Base-by-base conservation (phyloP, 2,113 vertebrate species). In the Prolemur simus region DNA sequence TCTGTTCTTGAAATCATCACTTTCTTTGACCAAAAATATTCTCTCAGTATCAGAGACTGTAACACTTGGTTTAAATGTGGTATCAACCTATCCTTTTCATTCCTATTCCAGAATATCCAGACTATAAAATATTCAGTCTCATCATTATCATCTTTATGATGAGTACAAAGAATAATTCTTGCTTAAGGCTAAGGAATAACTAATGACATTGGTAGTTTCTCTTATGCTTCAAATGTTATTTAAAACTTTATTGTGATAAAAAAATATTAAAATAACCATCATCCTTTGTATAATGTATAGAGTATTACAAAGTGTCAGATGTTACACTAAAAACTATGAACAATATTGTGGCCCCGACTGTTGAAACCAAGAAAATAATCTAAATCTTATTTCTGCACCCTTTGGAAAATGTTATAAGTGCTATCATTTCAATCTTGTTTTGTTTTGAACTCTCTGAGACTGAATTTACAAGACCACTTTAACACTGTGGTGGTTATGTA, bases 321-420 rank as follows among this genome's bases (percentile, higher is more conserved):
- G 20, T 78, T 27, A 3, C 68, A 47, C 60, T 82, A 56, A 45
- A 73, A 34, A 32, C 69, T 74, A 73, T 5, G 20, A 84, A 37
- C 27, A 69, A n/a, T 63, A 68, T 23, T 77, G 10, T 86, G 17
- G 39, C 27, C 29, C 34, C 58, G 5, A n/a, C 3, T 77, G 25
- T 23, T 83, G 68, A 93, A 95, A 95, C 47, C 32, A 81, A 91
- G 39, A 93, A 82, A 83, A 95, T 85, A 52, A 83, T 60, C n/a
- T 18, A 52, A 39, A 58, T 80, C 56, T 71, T 69, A 27, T 78
- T 13, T 76, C 18, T 29, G 29, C 0, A 45, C 6, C 14, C 86
- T 91, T 45, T 83, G 47, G 63, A 39, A 97, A 76, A 63, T 58
- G 8, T 74, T 84, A 25, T 58, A 32, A 82, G 29, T 66, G n/a